phyloP scores from a whole-genome alignment of 2,888 invertebrate genomes.

The Adelphocoris suturalis region DNA sequence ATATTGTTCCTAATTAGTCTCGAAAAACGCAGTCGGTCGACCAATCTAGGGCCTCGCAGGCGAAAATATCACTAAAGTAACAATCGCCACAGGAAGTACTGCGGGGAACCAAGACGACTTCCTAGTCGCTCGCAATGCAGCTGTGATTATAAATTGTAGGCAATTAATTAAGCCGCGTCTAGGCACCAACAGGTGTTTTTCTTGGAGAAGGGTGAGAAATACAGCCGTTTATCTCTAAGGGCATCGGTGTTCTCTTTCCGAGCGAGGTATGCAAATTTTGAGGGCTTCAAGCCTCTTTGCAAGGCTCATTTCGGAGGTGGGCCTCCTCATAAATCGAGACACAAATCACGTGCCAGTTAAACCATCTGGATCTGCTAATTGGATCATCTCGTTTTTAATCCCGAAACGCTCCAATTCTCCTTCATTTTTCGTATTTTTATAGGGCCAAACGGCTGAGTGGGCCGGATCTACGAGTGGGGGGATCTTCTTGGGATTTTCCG shows the following conservation, averaged over 20 bases:
- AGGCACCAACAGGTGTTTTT: not conserved
- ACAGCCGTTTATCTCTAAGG: not conserved
- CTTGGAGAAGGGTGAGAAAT: slow-evolving; percentile 7
- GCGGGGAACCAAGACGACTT: not conserved
- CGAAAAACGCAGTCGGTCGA: not conserved
- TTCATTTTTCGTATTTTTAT: no score
- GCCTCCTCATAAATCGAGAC: not conserved
- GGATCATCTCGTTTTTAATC: not conserved
- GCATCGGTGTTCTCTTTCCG: not conserved
- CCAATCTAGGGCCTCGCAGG: not conserved
- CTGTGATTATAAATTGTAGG: not conserved
- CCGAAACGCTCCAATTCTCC: no score
- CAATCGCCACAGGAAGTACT: not conserved
- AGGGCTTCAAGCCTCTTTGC: not conserved
- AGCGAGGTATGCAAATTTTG: slow-evolving; percentile 5
- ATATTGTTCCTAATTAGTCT: slow-evolving; percentile 1
- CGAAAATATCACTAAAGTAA: not conserved
- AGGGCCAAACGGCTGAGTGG: no score
- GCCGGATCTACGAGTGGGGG: no score
- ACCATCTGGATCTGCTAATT: not conserved
- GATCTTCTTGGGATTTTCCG: no score
- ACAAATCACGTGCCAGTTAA: not conserved
- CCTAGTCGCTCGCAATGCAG: not conserved
- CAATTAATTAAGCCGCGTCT: not conserved
- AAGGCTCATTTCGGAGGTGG: not conserved